Evolutionary conservation across 1,140 invertebrate species (phyloP).

Genomic region (Drosophila parvula): DNA sequence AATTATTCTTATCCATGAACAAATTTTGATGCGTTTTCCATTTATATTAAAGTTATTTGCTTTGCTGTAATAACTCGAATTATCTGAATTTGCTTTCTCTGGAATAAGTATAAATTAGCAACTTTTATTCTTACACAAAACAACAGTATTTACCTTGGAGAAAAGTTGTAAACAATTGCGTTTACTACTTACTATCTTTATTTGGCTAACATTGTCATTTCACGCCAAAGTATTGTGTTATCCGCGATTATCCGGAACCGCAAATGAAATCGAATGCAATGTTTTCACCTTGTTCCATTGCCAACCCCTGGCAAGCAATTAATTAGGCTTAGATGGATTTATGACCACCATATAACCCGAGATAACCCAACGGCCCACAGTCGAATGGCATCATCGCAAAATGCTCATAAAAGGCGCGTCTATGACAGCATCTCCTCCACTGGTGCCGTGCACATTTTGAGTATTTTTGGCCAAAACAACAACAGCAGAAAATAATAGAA

Average conservation of each 20-base stretch:
- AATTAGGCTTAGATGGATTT: conserved; percentile 47
- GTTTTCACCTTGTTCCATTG: conserved; percentile 52
- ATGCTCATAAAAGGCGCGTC: conserved; percentile 80
- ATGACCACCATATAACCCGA: conserved; percentile 44
- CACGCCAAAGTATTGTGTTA: conserved; percentile 38
- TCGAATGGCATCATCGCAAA: conserved; percentile 69
- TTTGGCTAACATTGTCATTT: conserved; percentile 15
- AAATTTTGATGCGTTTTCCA: not conserved
- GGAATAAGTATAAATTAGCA: not conserved
- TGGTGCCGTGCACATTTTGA: conserved; percentile 43
- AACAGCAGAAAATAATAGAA: conserved; percentile 23
- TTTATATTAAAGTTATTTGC: not conserved
- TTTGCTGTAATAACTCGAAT: not conserved
- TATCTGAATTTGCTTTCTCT: not conserved
- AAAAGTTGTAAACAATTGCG: conserved; percentile 1
- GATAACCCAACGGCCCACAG: conserved; percentile 51
- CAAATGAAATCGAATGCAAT: conserved; percentile 42
- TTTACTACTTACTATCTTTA: not conserved
- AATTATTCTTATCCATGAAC: not conserved
- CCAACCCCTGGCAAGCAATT: conserved; percentile 27
- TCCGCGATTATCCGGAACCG: conserved; percentile 52
- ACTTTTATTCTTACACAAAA: not conserved
- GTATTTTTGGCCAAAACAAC: conserved; percentile 68
- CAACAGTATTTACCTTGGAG: too few species aligned
- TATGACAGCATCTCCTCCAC: conserved; percentile 68